A percentile compares a stretch with the other conserved stretches of the same genome.
These are phyloP conservation scores for Raphicerus campestris DNA, from an alignment of 2,113 vertebrate genomes.

Conservation along the genomic window DNA sequence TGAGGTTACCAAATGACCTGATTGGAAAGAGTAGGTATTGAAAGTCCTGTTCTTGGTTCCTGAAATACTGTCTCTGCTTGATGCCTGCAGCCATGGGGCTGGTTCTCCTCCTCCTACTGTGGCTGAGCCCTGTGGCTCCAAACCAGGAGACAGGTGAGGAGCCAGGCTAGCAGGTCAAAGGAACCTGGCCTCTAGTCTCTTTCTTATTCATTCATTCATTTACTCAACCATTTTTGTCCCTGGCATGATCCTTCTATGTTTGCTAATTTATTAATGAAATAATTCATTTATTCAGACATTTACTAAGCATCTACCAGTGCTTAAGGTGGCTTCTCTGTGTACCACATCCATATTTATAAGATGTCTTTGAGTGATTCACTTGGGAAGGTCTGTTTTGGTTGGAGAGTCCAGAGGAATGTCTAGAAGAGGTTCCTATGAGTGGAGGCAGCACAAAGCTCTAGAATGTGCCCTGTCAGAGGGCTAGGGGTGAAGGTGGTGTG, in stretches of 20 bases:
- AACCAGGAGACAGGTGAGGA: conserved; percentile 55
- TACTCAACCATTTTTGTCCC: neutral
- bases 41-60: neutral
- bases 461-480: neutral
- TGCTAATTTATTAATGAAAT: neutral
- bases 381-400: neutral
- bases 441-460: neutral
- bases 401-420: neutral
- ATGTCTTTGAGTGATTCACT: neutral
- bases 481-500: neutral
- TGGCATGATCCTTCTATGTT: neutral
- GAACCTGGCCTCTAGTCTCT: neutral
- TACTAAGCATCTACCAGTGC: neutral
- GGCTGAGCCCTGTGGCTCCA: neutral
- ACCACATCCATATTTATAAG: neutral
- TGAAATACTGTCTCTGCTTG: neutral
- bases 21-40: neutral
- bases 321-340: neutral
- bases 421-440: neutral
- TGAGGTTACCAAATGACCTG: neutral
- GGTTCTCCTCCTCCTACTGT: conserved; percentile 45
- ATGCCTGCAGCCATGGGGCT: conserved; percentile 11
- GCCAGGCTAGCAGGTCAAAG: neutral
- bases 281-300: neutral
- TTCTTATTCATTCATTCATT: neutral